Evolutionary conservation across 2,888 invertebrate species (phyloP), one percentile per base, ranked within the genome.

Genomic region (Timandra comae): DNA sequence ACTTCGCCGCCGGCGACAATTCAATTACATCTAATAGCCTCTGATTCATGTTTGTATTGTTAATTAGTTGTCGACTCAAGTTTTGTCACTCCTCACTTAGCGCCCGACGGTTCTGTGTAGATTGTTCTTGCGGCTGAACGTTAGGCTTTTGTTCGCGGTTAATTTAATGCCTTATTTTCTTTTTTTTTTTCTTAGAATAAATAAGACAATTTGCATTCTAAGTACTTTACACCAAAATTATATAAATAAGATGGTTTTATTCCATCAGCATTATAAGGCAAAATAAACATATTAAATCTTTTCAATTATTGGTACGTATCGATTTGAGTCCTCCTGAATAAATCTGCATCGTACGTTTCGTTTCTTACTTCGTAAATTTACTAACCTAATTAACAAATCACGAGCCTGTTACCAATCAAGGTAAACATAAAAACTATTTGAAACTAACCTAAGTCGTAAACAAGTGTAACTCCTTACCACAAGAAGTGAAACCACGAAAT

Each of bases 1-100:
- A 79, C 76, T 81, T 73, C 67, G 69, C 75, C 72, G 72, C 69
- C 78, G 61, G 72, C 75, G 80, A 71, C 76, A 75, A 84, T 85
- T 84, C 81, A 84, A 85, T 84, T 85, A 85, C 78, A 80, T 80
- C 77, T 84, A 84, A 85, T 85, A 82, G 84, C 81, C 79, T 64
- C 80, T 82, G 84, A 85, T 85, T 85, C 84, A 84, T 84, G 84
- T 84, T 85, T 85, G 84, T 84, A 82, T 81, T 79, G 77, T 77
- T 84, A 85, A 85, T 85, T 84, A 82, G 81, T 84, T 70, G 71
- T 63, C 67, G 70, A 70, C 81, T 81, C 76, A 80, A 85, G 82
- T 85, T 84, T 81, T 82, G 82, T 80, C 82, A 80, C 76, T 81
- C 75, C 66, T 73, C 75, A 73, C 73, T 78, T 76, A 71, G 67